phyloP scores from a whole-genome alignment of 2,888 invertebrate genomes.

The Patella ulyssiponensis region DNA sequence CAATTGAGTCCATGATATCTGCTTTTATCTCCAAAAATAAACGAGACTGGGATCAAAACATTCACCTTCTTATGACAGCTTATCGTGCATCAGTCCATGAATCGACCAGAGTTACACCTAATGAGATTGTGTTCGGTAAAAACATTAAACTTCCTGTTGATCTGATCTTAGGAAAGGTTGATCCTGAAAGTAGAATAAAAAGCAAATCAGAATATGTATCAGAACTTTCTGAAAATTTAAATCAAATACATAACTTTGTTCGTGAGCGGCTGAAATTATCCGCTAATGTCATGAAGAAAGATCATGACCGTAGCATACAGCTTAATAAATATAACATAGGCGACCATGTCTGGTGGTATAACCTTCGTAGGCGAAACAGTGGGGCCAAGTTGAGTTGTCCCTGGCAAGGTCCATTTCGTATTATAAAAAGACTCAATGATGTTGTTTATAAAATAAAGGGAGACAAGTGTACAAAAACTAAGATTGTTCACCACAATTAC shows the following conservation, averaged over 20 bases:
- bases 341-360: slow-evolving; percentile 17
- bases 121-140: background rate
- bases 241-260: slow-evolving; percentile 20
- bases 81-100: background rate
- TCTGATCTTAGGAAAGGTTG: background rate
- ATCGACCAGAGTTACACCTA: background rate
- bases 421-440: slow-evolving; percentile 21
- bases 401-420: slow-evolving; percentile 21
- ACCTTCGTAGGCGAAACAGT: background rate
- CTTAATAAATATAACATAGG: slow-evolving; percentile 15
- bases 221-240: slow-evolving; percentile 2
- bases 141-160: background rate
- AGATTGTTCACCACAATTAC: slow-evolving; percentile 23
- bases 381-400: slow-evolving; percentile 17
- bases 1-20: slow-evolving; percentile 31
- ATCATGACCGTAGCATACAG: slow-evolving; percentile 17
- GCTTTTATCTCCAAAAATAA: slow-evolving; percentile 28
- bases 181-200: background rate
- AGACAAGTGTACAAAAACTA: background rate
- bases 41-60: slow-evolving; percentile 38
- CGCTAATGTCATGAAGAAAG: slow-evolving; percentile 15
- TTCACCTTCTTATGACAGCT: slow-evolving; percentile 24
- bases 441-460: slow-evolving; percentile 19
- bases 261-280: slow-evolving; percentile 12
- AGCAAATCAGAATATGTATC: background rate